Base-by-base conservation (phyloP, 1,140 invertebrate genomes). In the Solenopsis invicta region DNA sequence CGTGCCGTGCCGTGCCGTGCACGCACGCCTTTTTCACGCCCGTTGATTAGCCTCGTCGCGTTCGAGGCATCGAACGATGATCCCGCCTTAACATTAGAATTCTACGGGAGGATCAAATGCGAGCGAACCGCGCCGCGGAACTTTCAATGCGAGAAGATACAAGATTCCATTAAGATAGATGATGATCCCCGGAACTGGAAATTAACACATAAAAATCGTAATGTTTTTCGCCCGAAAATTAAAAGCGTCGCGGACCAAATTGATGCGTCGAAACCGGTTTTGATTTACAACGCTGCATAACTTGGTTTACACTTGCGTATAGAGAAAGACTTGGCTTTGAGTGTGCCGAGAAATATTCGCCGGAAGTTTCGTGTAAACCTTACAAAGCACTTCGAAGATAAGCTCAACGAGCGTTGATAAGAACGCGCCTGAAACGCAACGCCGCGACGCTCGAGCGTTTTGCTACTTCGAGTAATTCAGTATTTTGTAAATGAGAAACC, bases 21-120 rank as follows among this genome's bases (percentile, higher is more conserved):
- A 93, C 91, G 90, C 92, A 93, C 88, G 81, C 21, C 50, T 75
- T 52, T 66, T 85, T 81, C 80, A 66, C 71, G 67, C 71, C 72
- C 77, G 50, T 72, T 75, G 80, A 89, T 87, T 69, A 75, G 64
- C 54, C 86, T 72, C 81, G 85, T 66, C 81, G 54, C 66, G 37
- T 82, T 13, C 80, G 54, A 72, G 52, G 37, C 12, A 48, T 41
- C 34, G 64, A 66, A 21, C 67, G 37, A 48, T 61, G 45, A 84
- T 84, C 37, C 54, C 54, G 13, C 24, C n/a, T 84, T 61, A 18
- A 50, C 24, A 13, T 24, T 72, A 59, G 16, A 61, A 72, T 48
- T 4, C 52, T 48, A 48, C 6, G 21, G 48, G 48, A 82, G 21
- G 6, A 37, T 74, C 18, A 29, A 41, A 41, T 21, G n/a, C 48